phyloP scores from a whole-genome alignment of 2,797 vertebrate species.

The Macroramphosus scolopax region DNA sequence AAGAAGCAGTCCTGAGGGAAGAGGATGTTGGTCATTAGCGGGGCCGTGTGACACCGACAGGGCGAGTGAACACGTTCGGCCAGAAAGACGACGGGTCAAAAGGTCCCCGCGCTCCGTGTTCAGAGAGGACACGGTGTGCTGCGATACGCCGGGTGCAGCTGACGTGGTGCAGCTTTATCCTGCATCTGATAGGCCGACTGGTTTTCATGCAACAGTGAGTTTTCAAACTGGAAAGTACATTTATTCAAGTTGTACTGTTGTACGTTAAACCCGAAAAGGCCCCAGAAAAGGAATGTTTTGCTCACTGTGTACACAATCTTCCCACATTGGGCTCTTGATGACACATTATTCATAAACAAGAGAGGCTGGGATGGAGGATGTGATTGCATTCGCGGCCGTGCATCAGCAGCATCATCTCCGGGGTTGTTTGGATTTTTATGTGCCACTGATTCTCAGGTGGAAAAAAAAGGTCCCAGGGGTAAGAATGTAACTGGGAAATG shows the following conservation, averaged over 20 bases:
- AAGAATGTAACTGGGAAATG: conserved; percentile 40
- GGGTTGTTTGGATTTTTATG: conserved; percentile 43
- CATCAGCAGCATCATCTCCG: conserved; percentile 30
- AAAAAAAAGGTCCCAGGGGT: conserved; percentile 13
- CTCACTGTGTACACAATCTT: conserved; percentile 22
- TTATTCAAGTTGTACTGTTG: too few relatives aligned
- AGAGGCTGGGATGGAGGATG: conserved; percentile 27
- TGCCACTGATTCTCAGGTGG: conserved; percentile 25
- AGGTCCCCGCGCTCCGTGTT: conserved; percentile 31
- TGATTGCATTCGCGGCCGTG: conserved; percentile 41
- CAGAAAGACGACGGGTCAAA: conserved; percentile 45
- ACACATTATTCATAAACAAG: conserved; percentile 45
- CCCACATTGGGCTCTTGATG: conserved; percentile 20
- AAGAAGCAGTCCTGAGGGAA: conserved; percentile 41
- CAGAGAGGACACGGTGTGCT: conserved; percentile 4
- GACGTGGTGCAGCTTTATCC: conserved; percentile 11
- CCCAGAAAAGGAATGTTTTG: too few relatives aligned
- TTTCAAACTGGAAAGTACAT: too few relatives aligned
- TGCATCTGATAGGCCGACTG: conserved; percentile 21
- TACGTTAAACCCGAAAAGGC: too few relatives aligned
- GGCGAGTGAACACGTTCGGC: conserved; percentile 28
- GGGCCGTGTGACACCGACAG: conserved; percentile 20
- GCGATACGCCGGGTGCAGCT: background rate
- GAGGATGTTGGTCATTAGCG: conserved; percentile 56
- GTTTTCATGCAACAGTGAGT: conserved; percentile 4